phyloP scores from a whole-genome alignment of 2,113 vertebrate species.

The Ptyas mucosa region DNA sequence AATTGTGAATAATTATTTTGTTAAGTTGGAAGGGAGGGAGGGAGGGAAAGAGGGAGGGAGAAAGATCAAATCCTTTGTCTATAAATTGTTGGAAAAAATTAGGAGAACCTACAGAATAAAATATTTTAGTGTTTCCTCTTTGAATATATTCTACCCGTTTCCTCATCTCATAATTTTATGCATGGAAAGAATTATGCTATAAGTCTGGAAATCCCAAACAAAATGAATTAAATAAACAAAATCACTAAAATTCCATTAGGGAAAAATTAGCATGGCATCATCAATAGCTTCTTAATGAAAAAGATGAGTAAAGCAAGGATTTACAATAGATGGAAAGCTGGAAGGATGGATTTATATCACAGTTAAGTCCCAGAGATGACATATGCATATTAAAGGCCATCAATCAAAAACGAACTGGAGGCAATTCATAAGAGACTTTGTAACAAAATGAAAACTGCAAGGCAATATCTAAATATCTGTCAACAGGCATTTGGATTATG shows the following conservation, averaged over 20 bases:
- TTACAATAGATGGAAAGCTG: neutral
- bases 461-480: neutral
- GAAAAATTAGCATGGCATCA: neutral
- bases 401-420: neutral
- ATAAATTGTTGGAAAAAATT: neutral
- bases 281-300: neutral
- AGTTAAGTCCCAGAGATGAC: neutral
- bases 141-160: neutral
- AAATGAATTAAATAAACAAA: slow-evolving; percentile 17
- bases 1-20: neutral
- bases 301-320: neutral
- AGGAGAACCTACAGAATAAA: neutral
- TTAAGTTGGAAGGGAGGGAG: neutral
- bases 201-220: neutral
- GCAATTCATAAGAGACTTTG: neutral
- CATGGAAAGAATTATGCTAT: neutral
- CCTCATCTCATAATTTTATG: neutral
- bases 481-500: neutral
- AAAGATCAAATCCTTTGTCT: neutral
- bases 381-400: neutral
- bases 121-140: neutral
- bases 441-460: neutral
- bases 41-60: neutral
- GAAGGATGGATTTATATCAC: neutral
- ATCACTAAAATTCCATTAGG: neutral